Evolutionary conservation across 2,888 invertebrate genomes (phyloP).

Genomic region (Lottia scabra): DNA sequence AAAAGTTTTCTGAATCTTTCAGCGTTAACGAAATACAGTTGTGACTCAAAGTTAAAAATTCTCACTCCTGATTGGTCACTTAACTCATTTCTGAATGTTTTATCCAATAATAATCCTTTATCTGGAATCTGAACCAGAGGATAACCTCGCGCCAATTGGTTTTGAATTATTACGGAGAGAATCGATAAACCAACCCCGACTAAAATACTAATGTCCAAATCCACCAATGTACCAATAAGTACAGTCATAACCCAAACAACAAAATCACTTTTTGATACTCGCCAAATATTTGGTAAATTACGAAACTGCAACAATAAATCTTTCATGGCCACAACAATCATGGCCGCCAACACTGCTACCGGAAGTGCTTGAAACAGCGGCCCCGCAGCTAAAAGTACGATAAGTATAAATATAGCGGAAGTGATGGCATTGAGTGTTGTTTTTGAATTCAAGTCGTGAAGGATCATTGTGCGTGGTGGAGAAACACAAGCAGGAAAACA

Average conservation of each 20-base stretch:
- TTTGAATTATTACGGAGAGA: conserved; percentile 41
- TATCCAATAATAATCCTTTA: conserved; percentile 27
- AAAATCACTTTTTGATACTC: conserved; percentile 82
- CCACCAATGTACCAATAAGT: conserved; percentile 41
- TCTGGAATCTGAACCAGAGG: conserved; percentile 22
- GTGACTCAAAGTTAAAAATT: conserved; percentile 31
- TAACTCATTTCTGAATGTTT: conserved; percentile 10
- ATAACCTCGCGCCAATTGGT: conserved; percentile 35
- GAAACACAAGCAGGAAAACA: conserved; percentile 67
- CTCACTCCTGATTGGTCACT: conserved; percentile 17
- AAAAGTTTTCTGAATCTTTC: conserved; percentile 29
- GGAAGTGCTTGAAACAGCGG: conserved; percentile 59
- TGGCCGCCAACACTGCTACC: conserved; percentile 65
- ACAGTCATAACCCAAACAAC: conserved; percentile 64
- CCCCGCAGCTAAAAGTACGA: conserved; percentile 55
- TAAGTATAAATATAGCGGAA: conserved; percentile 51
- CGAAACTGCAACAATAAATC: conserved; percentile 75
- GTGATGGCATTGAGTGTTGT: conserved; percentile 48
- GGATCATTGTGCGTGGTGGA: conserved; percentile 56
- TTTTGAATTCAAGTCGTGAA: conserved; percentile 53
- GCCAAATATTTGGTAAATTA: conserved; percentile 80
- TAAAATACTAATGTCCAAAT: conserved; percentile 54
- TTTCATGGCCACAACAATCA: conserved; percentile 69
- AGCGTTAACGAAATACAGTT: conserved; percentile 18
- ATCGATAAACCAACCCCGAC: conserved; percentile 51